phyloP scores from a whole-genome alignment of 2,113 vertebrate genomes.

The Blennius ocellaris region DNA sequence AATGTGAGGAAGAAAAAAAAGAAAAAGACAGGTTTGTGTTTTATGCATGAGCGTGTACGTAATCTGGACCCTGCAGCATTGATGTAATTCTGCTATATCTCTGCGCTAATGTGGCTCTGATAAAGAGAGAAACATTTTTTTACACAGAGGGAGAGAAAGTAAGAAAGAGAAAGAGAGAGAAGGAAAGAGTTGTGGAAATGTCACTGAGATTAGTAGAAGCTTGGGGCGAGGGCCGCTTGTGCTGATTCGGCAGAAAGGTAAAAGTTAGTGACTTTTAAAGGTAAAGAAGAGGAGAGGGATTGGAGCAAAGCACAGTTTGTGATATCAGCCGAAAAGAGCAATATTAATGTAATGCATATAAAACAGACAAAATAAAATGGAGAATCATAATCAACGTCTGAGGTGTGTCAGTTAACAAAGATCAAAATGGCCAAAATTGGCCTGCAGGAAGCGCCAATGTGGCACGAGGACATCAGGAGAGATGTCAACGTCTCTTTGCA shows the following conservation, averaged over 20 bases:
- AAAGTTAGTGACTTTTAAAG: too few relatives aligned
- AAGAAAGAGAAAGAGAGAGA: neutral
- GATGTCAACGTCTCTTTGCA: too few relatives aligned
- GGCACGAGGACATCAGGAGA: too few relatives aligned
- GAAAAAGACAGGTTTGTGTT: neutral
- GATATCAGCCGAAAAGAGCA: too few relatives aligned
- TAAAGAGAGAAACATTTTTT: neutral
- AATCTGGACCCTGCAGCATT: neutral
- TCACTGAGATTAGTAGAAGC: conserved; percentile 46
- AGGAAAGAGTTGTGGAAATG: conserved; percentile 39
- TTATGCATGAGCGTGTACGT: neutral
- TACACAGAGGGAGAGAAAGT: neutral
- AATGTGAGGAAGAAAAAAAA: neutral
- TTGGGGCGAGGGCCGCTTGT: conserved; percentile 7
- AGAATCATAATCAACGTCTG: too few relatives aligned
- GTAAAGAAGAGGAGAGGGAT: too few relatives aligned
- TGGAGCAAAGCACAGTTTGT: too few relatives aligned
- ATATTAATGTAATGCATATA: too few relatives aligned
- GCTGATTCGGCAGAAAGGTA: conserved; percentile 42
- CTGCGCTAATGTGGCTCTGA: conserved; percentile 18
- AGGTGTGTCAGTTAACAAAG: too few relatives aligned
- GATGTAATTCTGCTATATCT: conserved; percentile 1
- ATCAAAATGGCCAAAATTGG: too few relatives aligned
- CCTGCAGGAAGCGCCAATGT: too few relatives aligned
- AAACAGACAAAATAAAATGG: too few relatives aligned